Percentiles rank a stretch among this genome's conserved stretches.
Conservation (phyloP, 2,888 invertebrate species). For the Muscina levida region DNA sequence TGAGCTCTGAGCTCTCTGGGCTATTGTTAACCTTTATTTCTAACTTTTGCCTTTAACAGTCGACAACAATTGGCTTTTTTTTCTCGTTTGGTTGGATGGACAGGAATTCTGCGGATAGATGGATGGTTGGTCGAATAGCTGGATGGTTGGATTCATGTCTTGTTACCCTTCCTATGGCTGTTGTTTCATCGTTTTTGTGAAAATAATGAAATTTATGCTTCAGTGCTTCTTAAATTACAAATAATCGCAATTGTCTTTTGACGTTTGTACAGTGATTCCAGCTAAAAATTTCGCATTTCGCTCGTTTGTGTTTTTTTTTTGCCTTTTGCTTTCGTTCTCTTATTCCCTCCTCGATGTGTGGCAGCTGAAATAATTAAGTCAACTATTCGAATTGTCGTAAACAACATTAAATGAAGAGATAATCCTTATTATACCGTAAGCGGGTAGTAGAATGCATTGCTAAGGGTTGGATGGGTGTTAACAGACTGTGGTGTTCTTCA, state of each 20-base stretch:
- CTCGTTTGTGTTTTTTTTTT: neutral
- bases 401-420: constrained; percentile 68
- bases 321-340: constrained; percentile 29
- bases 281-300: constrained; percentile 52
- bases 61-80: constrained; percentile 51
- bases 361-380: constrained; percentile 78
- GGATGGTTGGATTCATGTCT: constrained; percentile 11
- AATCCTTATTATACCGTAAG: constrained; percentile 60
- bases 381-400: constrained; percentile 59
- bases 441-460: constrained; percentile 7
- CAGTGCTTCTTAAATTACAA: constrained; percentile 78
- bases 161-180: constrained; percentile 12
- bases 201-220: constrained; percentile 71
- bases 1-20: constrained; percentile 25
- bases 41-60: constrained; percentile 65
- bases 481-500: no score
- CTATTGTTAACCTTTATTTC: constrained; percentile 62
- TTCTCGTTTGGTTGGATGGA: neutral
- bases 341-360: constrained; percentile 45
- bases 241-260: constrained; percentile 74
- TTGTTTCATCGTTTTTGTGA: neutral
- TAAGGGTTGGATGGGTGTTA: constrained; percentile 16
- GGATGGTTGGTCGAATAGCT: no score
- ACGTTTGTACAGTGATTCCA: constrained; percentile 37
- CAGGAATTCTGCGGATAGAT: no score